Conservation (phyloP, 1,140 invertebrate genomes). For the Heliconius hewitsoni region DNA sequence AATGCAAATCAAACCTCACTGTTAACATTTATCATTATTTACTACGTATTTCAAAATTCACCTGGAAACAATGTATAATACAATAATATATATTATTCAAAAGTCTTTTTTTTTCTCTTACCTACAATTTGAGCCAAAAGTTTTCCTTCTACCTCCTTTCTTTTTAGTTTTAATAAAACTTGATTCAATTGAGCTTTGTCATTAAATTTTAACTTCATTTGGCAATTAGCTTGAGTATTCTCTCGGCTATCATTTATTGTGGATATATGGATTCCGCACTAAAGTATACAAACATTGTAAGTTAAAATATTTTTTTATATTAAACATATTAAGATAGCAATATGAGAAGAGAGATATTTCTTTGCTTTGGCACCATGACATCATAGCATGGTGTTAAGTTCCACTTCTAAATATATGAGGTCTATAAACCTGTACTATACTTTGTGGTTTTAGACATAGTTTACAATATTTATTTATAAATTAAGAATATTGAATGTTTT, state of each 20-base stretch:
- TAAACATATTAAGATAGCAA: not conserved
- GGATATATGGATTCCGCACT: slow-evolving; percentile 40
- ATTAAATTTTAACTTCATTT: slow-evolving; percentile 40
- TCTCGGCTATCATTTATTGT: slow-evolving; percentile 40
- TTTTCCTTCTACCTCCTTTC: slow-evolving; percentile 37
- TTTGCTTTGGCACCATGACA: no score
- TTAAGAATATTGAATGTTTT: no score
- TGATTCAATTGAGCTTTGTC: slow-evolving; percentile 30
- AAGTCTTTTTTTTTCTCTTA: not conserved
- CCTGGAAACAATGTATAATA: not conserved
- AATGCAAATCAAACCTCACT: not conserved
- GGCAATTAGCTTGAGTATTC: slow-evolving; percentile 29
- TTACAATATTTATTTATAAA: no score
- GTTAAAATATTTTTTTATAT: no score
- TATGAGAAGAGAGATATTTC: no score
- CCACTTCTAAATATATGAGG: no score
- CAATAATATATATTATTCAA: not conserved
- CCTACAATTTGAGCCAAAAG: slow-evolving; percentile 25
- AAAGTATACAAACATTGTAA: not conserved
- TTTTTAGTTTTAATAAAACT: slow-evolving; percentile 34
- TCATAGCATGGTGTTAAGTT: no score
- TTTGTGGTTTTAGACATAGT: no score
- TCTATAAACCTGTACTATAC: no score
- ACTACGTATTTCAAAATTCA: not conserved
- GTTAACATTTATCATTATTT: not conserved